A percentile compares a stretch with the other conserved stretches of the same genome.
These are phyloP conservation scores for Takifugu rubripes DNA, from an alignment of 2,797 vertebrate genomes.

Conservation along the genomic window DNA sequence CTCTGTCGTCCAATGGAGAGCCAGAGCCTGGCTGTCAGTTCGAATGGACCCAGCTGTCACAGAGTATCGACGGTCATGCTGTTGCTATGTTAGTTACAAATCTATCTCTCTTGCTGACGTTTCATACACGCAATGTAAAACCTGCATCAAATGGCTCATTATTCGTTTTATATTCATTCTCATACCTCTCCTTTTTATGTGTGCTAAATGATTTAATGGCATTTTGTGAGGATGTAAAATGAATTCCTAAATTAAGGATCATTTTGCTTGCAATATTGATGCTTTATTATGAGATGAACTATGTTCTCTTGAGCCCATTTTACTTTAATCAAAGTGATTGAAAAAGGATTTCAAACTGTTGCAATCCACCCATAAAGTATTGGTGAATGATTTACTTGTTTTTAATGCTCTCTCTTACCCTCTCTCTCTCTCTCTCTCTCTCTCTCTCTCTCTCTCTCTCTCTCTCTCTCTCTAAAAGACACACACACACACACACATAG, in stretches of 20 bases:
- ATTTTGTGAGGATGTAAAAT: neutral
- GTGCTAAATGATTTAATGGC: neutral
- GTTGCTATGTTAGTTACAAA: slow-evolving; percentile 70
- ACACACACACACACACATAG: too few relatives aligned
- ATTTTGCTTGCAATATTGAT: too few relatives aligned
- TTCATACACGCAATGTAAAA: neutral
- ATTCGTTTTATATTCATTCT: slow-evolving; percentile 6
- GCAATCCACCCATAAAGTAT: neutral
- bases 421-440: too few relatives aligned
- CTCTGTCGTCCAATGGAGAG: slow-evolving; percentile 55
- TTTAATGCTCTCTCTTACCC: too few relatives aligned
- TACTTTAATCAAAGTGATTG: neutral
- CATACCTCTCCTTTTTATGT: slow-evolving; percentile 1
- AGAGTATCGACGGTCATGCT: slow-evolving; percentile 57
- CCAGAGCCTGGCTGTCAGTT: slow-evolving; percentile 29
- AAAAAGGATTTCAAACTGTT: neutral
- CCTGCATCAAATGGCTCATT: neutral
- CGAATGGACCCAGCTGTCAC: slow-evolving; percentile 55
- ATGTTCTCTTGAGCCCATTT: too few relatives aligned
- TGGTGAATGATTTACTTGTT: neutral
- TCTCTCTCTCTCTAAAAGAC: too few relatives aligned
- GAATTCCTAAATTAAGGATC: too few relatives aligned
- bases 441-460: too few relatives aligned
- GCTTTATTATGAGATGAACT: too few relatives aligned
- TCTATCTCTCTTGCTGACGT: slow-evolving; percentile 4